Conservation (phyloP, 2,113 vertebrate species). For the Paralichthys olivaceus region DNA sequence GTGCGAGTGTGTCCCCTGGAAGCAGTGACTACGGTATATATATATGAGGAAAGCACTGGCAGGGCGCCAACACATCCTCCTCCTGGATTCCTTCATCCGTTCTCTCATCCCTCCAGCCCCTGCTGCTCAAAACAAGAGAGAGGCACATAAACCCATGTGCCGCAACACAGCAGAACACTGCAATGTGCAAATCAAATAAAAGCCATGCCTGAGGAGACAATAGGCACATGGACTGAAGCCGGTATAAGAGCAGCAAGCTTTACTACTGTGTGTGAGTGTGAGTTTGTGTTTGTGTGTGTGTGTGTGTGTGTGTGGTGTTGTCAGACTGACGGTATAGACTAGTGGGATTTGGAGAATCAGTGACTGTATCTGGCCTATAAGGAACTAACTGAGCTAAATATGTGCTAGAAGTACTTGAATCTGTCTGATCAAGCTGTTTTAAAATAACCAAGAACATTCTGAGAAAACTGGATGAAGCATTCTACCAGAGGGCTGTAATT, state of each 20-base stretch:
- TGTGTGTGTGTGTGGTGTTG: neutral
- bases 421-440: neutral
- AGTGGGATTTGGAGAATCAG: too few species aligned
- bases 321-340: neutral
- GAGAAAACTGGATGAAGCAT: neutral
- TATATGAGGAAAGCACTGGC: neutral
- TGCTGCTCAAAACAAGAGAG: constrained; percentile 30
- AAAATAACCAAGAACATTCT: neutral
- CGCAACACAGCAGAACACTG: constrained; percentile 42
- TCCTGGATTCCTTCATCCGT: constrained; percentile 26
- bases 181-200: constrained; percentile 53
- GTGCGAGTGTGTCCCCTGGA: neutral
- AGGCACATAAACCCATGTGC: constrained; percentile 26
- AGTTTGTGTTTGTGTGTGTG: too few species aligned
- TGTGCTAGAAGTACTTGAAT: neutral
- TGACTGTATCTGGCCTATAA: neutral
- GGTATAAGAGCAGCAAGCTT: neutral
- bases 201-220: constrained; percentile 23
- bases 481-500: neutral
- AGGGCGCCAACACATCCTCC: neutral
- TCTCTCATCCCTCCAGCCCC: neutral
- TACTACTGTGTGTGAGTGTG: too few species aligned
- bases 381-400: neutral
- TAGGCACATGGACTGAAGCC: constrained; percentile 2
- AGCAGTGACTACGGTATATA: neutral